These are phyloP conservation scores for Cephus runcator DNA, from an alignment of 2,888 invertebrate genomes.

Conservation along the genomic window DNA sequence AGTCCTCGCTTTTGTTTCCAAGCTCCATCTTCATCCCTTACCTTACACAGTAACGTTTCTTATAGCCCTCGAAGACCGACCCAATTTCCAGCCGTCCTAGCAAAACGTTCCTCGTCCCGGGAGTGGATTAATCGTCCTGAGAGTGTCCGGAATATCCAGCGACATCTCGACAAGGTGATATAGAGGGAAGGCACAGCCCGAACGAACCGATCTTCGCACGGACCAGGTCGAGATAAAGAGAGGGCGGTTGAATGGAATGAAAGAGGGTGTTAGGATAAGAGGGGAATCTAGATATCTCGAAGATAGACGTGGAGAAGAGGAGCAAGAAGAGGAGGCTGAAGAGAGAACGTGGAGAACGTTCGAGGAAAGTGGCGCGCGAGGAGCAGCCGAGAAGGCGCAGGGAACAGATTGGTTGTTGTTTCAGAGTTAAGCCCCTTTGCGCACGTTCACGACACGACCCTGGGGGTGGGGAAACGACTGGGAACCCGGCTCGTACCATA, in stretches of 20 bases:
- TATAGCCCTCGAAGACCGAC: not conserved
- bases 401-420: conserved; percentile 56
- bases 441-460: conserved; percentile 43
- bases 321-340: not conserved
- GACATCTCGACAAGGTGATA: not conserved
- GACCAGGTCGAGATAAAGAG: not conserved
- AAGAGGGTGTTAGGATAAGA: not conserved
- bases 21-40: not conserved
- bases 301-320: not conserved
- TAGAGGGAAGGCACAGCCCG: not conserved
- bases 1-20: not conserved
- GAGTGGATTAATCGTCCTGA: not conserved
- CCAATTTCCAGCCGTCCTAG: not conserved
- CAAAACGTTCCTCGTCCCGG: not conserved
- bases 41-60: not conserved
- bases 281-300: not conserved
- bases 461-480: conserved; percentile 20
- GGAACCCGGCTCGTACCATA: not conserved
- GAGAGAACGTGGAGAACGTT: not conserved
- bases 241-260: not conserved
- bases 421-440: conserved; percentile 49
- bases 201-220: not conserved
- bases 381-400: conserved; percentile 22
- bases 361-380: not conserved
- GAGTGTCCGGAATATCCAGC: not conserved